A percentile compares a stretch with the other conserved stretches of the same genome.
phyloP scores from a whole-genome alignment of 2,113 vertebrate genomes.

The Toxotes jaculatrix region DNA sequence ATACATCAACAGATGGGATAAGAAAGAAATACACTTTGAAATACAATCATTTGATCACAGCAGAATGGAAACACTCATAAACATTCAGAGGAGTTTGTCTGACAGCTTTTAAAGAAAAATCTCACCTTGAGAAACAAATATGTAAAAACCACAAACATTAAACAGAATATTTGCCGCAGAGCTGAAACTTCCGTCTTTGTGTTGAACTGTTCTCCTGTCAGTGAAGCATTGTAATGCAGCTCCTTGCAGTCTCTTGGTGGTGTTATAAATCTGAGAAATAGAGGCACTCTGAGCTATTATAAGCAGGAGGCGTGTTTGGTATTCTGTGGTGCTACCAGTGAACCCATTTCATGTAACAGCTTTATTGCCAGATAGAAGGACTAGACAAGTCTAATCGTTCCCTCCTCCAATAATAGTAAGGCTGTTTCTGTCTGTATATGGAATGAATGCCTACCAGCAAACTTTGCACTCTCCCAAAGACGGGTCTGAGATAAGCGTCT shows the following conservation, averaged over 20 bases:
- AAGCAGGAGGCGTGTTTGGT: slow-evolving; percentile 18
- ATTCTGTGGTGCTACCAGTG: slow-evolving; percentile 15
- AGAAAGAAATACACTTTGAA: no score
- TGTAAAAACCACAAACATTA: not conserved
- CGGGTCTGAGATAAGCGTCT: slow-evolving; percentile 13
- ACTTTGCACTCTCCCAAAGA: slow-evolving; percentile 28
- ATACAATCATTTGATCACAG: no score
- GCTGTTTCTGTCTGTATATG: slow-evolving; percentile 23
- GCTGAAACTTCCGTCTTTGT: not conserved
- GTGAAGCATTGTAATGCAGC: not conserved
- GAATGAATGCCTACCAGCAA: slow-evolving; percentile 35
- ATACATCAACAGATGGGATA: not conserved
- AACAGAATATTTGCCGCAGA: not conserved
- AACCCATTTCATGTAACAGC: slow-evolving; percentile 34
- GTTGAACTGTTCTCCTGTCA: not conserved
- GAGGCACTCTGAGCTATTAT: not conserved
- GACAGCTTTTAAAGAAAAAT: not conserved
- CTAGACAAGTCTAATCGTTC: slow-evolving; percentile 25
- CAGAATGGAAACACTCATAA: not conserved
- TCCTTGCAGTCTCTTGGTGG: not conserved
- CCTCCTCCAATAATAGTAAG: not conserved
- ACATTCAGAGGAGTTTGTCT: not conserved
- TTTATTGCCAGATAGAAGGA: slow-evolving; percentile 36
- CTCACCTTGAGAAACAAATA: not conserved
- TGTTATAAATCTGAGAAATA: not conserved